phyloP scores from a whole-genome alignment of 2,113 vertebrate genomes.

The Malurus elegans region DNA sequence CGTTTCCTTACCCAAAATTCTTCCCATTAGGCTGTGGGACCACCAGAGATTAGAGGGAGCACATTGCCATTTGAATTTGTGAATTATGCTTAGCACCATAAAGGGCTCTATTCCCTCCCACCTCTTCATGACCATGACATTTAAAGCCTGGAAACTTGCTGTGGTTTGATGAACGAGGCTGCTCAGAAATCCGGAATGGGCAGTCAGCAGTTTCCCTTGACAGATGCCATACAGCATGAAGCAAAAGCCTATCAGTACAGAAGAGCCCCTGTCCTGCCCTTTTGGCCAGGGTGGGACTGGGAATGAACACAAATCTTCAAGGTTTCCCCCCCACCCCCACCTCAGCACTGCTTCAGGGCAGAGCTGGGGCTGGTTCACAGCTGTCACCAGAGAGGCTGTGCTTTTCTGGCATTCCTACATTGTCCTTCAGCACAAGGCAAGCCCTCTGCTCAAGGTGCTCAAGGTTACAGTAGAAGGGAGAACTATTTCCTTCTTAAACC shows the following conservation, averaged over 20 bases:
- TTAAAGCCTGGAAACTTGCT: slow-evolving; percentile 44
- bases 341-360: neutral
- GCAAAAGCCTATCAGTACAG: neutral
- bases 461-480: slow-evolving; percentile 3
- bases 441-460: slow-evolving; percentile 19
- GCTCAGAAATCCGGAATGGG: neutral
- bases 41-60: neutral
- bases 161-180: slow-evolving; percentile 15
- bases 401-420: neutral
- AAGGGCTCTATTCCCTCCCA: neutral
- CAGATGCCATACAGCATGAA: neutral
- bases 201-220: slow-evolving; percentile 34
- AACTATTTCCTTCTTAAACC: slow-evolving; percentile 5
- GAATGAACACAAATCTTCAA: neutral
- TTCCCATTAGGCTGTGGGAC: neutral
- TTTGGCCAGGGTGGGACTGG: neutral
- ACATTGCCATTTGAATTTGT: neutral
- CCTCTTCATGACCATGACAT: neutral
- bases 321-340: neutral
- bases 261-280: neutral
- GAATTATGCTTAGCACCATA: neutral
- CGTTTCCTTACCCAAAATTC: neutral
- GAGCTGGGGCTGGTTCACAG: neutral
- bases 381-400: neutral
- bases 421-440: slow-evolving; percentile 20